phyloP scores from a whole-genome alignment of 2,888 invertebrate genomes.

The Rhyacophila evoluta region DNA sequence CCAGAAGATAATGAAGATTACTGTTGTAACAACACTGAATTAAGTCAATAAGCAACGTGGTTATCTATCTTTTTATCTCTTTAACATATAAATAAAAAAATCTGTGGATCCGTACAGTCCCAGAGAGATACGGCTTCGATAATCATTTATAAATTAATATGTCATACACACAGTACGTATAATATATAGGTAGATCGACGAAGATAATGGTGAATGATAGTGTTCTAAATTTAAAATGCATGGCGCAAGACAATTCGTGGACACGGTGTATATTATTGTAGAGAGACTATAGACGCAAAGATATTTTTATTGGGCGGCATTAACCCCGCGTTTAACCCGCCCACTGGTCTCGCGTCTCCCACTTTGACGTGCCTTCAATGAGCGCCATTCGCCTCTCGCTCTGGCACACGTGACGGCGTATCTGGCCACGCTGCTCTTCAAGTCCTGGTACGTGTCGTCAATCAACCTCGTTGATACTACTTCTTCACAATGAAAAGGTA shows the following conservation, averaged over 20 bases:
- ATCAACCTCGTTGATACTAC: conserved; percentile 47
- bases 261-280: conserved; percentile 10
- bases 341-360: conserved; percentile 35
- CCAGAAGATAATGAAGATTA: no score
- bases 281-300: conserved; percentile 26
- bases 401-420: background rate
- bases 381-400: conserved; percentile 22
- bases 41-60: no score
- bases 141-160: background rate
- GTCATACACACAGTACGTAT: no score
- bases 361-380: conserved; percentile 37
- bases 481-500: conserved; percentile 50
- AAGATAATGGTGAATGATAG: no score
- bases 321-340: conserved; percentile 51
- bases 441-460: conserved; percentile 43
- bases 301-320: conserved; percentile 51
- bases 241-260: background rate
- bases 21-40: no score
- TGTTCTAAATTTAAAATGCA: no score
- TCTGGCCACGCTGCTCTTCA: conserved; percentile 11
- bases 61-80: no score
- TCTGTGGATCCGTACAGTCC: no score
- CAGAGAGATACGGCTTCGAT: no score
- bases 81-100: no score
- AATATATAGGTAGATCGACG: no score